Evolutionary conservation across 2,888 invertebrate species (phyloP), one percentile per base, ranked within the genome.

Genomic region (Troides oblongomaculatus): DNA sequence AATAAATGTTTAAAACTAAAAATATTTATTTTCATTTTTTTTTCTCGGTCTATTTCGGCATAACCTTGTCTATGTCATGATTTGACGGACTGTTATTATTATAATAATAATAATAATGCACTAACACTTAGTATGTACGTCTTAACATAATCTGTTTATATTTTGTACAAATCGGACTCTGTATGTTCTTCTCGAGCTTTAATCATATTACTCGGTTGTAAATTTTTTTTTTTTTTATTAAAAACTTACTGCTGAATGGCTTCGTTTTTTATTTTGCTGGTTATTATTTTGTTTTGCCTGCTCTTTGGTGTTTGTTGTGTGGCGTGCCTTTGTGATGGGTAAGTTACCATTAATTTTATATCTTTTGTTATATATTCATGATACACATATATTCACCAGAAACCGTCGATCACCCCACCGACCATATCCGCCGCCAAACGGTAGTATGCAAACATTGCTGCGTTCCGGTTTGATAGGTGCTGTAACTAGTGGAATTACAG

Each of bases 141-240:
- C 71, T 70, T 70, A 72, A 70, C 68, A 66, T 59, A 69, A 68
- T 72, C 72, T 75, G 74, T 78, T 75, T 66, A 74, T 74, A 74
- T 75, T 84, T 84, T 90, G 86, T 89, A 90, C 85, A 88, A 87
- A 81, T 74, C 72, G 82, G 87, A 86, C 82, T 86, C 81, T 30
- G 30, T 30, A 85, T 86, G 89, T 90, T 93, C 92, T 93, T 91
- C 74, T 89, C 88, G 85, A 93, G 90, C 91, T 92, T 92, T 92
- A 89, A 91, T 87, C 82, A 78, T 89, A 90, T 88, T 82, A 87
- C 62, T 89, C 91, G 88, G 87, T 90, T 90, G 91, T 93, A 92
- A 84, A 88, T 89, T 87, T 21, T 39, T 43, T 46, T 46, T 46
- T 43, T 91, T 90, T 87, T 90, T 87, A 91, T 89, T 92, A 91